Base-by-base conservation (phyloP, 2,888 invertebrate species). In the Orchesellides sinensis region DNA sequence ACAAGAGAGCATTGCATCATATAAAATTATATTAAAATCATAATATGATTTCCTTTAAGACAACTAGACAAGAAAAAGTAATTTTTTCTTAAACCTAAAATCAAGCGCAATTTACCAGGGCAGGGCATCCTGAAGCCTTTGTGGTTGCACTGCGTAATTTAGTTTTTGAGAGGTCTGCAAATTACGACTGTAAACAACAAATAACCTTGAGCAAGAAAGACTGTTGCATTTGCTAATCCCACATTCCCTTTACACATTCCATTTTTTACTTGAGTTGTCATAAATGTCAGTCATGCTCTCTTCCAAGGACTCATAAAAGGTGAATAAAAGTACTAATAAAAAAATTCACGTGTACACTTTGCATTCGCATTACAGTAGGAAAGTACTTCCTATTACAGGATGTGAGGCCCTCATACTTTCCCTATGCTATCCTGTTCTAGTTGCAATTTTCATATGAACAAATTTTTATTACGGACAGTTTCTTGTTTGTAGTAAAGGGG, bases 171-270 rank as follows among this genome's bases (percentile, higher is more conserved):
- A 27, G 27, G 17, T 45, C 66, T 59, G 68, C 68, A 59, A 65
- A 77, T 77, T 77, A 77, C 59, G 56, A 68, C 68, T 19, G 21
- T n/a, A n/a, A n/a, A n/a, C n/a, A n/a, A n/a, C n/a, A n/a, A n/a
- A n/a, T n/a, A n/a, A n/a, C n/a, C n/a, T n/a, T n/a, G n/a, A n/a
- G n/a, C n/a, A n/a, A n/a, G n/a, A n/a, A n/a, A n/a, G n/a, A n/a
- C n/a, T n/a, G n/a, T n/a, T n/a, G n/a, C n/a, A n/a, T n/a, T n/a
- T n/a, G n/a, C n/a, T n/a, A n/a, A n/a, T n/a, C n/a, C n/a, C n/a
- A n/a, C n/a, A n/a, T n/a, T n/a, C n/a, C n/a, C n/a, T n/a, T n/a
- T n/a, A n/a, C n/a, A n/a, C n/a, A n/a, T n/a, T n/a, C n/a, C n/a
- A n/a, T n/a, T n/a, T n/a, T n/a, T n/a, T n/a, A n/a, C n/a, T n/a